These are phyloP conservation scores for Tichodroma muraria DNA, from an alignment of 2,113 vertebrate genomes.

Conservation along the genomic window DNA sequence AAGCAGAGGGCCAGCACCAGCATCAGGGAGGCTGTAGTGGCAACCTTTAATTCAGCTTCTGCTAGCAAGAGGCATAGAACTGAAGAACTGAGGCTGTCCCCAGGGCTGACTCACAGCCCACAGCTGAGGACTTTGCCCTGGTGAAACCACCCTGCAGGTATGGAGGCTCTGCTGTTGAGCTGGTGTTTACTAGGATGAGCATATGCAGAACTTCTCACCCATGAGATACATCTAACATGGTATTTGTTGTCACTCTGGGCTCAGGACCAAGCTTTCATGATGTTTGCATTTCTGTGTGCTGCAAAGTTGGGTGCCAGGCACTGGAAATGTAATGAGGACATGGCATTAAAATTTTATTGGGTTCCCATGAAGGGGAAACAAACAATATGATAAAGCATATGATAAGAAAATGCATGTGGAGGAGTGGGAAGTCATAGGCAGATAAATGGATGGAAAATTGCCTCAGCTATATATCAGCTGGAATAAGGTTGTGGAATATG, in stretches of 20 bases:
- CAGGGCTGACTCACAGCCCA: background rate
- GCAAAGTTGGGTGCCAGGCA: background rate
- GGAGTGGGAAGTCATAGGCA: background rate
- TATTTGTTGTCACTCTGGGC: background rate
- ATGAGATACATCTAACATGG: background rate
- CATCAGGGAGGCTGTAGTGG: background rate
- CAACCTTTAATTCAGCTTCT: background rate
- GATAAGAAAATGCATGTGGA: background rate
- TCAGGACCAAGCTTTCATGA: background rate
- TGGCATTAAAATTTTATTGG: constrained; percentile 2
- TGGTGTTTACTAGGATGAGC: background rate
- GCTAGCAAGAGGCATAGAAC: background rate
- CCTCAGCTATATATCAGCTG: background rate
- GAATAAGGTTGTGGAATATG: background rate
- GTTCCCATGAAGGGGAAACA: background rate
- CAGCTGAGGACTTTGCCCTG: background rate
- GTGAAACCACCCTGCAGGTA: background rate
- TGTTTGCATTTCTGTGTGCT: background rate
- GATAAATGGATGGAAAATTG: background rate
- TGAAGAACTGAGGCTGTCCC: background rate
- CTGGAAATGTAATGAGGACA: background rate
- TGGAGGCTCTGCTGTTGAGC: background rate
- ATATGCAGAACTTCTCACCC: background rate
- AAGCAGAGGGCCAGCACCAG: background rate
- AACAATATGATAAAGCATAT: background rate